These are phyloP conservation scores for Triplophysa tibetana DNA, from an alignment of 2,113 vertebrate genomes.

Conservation along the genomic window DNA sequence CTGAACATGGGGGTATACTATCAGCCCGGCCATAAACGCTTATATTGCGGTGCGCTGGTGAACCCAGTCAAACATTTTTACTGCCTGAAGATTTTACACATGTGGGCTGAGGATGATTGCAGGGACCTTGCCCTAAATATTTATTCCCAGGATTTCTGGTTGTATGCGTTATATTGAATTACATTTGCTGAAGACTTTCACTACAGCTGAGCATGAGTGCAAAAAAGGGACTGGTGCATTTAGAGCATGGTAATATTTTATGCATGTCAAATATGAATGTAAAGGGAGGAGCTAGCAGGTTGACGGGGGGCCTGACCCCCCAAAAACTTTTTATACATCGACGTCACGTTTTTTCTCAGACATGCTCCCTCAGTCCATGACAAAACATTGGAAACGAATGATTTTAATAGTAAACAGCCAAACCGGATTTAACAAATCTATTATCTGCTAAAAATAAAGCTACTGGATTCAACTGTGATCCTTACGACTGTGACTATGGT, in stretches of 20 bases:
- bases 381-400: too few species aligned
- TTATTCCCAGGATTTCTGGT: background rate
- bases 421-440: too few species aligned
- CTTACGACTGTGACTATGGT: too few species aligned
- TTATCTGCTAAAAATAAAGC: too few species aligned
- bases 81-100: slow-evolving; percentile 46
- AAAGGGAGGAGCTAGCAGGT: background rate
- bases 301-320: too few species aligned
- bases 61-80: slow-evolving; percentile 68
- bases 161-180: background rate
- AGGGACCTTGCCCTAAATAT: slow-evolving; percentile 10
- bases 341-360: too few species aligned
- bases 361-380: too few species aligned
- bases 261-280: slow-evolving; percentile 2
- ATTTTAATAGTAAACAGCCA: too few species aligned
- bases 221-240: background rate
- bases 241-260: background rate
- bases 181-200: slow-evolving; percentile 3
- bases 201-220: background rate
- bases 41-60: slow-evolving; percentile 71
- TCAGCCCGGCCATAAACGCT: slow-evolving; percentile 71
- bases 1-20: slow-evolving; percentile 76
- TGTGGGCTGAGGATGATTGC: slow-evolving; percentile 36
- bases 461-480: too few species aligned
- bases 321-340: too few species aligned